These are phyloP conservation scores for Octodon degus DNA, from an alignment of 2,113 vertebrate species.

Conservation along the genomic window DNA sequence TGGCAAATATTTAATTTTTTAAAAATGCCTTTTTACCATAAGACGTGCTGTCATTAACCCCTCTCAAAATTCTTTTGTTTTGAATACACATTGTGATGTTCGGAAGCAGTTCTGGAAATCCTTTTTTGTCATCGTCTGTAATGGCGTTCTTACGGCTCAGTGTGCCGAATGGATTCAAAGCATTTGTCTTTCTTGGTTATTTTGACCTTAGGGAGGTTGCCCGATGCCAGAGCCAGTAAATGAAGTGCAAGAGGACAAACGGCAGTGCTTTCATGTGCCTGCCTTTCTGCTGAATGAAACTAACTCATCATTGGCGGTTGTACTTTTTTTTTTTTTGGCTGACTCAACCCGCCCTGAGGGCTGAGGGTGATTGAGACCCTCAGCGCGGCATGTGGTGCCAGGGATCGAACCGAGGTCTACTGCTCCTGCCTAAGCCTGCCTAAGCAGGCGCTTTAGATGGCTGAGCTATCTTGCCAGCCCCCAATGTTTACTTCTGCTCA, in stretches of 20 bases:
- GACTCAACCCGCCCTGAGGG: no score
- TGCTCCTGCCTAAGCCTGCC: no score
- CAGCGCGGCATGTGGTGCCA: no score
- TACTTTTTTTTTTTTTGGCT: no score
- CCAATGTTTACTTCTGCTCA: background rate
- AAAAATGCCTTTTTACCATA: background rate
- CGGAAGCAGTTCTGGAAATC: background rate
- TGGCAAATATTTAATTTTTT: background rate
- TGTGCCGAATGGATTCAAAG: background rate
- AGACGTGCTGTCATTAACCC: background rate
- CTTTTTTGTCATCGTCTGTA: background rate
- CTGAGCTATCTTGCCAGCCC: no score
- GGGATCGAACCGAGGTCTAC: no score
- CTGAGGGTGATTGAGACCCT: no score
- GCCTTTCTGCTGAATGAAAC: background rate
- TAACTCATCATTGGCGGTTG: no score
- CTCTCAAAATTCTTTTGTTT: background rate
- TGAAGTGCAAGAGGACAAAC: background rate
- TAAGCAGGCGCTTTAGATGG: no score
- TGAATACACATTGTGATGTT: background rate
- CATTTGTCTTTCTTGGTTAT: background rate
- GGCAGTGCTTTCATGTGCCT: background rate
- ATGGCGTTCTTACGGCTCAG: background rate
- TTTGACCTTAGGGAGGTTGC: background rate
- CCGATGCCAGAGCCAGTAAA: background rate